phyloP scores from a whole-genome alignment of 2,113 vertebrate genomes.

The Leucoraja erinaceus region DNA sequence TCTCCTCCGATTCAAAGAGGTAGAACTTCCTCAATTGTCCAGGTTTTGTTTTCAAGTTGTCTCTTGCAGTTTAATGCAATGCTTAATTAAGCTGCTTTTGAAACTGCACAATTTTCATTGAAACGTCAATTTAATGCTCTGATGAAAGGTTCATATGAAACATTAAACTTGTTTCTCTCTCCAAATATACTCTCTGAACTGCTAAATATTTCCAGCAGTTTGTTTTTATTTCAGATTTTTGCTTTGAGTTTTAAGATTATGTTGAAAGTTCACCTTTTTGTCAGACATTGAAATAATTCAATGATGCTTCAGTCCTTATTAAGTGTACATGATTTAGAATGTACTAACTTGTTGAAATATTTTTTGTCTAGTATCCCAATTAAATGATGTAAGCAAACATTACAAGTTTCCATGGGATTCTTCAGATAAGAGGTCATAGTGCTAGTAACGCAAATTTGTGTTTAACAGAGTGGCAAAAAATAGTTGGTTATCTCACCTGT shows the following conservation, averaged over 20 bases:
- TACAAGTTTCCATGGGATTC: neutral
- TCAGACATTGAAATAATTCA: neutral
- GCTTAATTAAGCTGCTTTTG: neutral
- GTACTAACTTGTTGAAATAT: neutral
- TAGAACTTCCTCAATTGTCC: neutral
- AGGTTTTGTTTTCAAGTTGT: neutral
- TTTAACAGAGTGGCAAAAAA: neutral
- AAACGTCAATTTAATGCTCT: no score
- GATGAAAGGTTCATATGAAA: no score
- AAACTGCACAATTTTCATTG: neutral
- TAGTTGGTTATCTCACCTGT: neutral
- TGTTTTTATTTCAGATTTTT: neutral
- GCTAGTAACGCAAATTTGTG: neutral
- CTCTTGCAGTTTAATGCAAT: neutral
- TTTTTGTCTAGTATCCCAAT: no score
- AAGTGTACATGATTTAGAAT: neutral
- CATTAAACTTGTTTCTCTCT: no score
- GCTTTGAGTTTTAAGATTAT: neutral
- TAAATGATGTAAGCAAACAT: neutral
- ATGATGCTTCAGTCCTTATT: constrained; percentile 2
- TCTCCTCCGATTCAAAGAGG: neutral
- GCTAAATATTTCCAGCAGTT: no score
- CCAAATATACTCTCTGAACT: no score
- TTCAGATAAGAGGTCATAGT: neutral
- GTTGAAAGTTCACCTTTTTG: neutral